These are phyloP conservation scores for Xiphorhynchus erythropygius DNA, from an alignment of 2,797 vertebrate genomes.

Conservation along the genomic window DNA sequence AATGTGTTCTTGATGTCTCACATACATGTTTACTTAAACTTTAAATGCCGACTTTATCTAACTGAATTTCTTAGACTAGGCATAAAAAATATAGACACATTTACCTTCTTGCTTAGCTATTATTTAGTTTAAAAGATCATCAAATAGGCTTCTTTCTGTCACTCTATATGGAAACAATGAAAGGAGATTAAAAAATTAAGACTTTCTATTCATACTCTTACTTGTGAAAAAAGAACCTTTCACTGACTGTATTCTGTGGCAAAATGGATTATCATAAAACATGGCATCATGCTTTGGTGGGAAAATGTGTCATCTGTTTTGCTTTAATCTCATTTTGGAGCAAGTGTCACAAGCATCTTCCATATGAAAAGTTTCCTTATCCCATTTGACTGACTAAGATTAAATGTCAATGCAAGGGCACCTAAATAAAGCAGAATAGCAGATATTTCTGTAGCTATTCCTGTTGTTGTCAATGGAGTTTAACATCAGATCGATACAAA, in stretches of 20 bases:
- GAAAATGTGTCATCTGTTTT: not conserved
- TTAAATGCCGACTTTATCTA: not conserved
- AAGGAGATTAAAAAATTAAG: not conserved
- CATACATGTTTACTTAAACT: not conserved
- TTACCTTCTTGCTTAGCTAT: not conserved
- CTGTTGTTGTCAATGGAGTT: not conserved
- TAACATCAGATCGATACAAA: not conserved
- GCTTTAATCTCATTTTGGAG: not conserved
- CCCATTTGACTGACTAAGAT: not conserved
- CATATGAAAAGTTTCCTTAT: not conserved
- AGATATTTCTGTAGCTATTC: not conserved
- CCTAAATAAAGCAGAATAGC: not conserved
- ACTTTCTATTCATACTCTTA: not conserved
- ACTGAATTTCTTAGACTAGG: not conserved
- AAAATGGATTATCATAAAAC: conserved; percentile 5
- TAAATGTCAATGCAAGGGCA: not conserved
- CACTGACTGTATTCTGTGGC: not conserved
- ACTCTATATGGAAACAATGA: not conserved
- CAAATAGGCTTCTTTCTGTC: not conserved
- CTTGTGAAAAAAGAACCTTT: not conserved
- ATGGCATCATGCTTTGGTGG: not conserved
- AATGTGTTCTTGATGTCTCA: not conserved
- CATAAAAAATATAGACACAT: not conserved
- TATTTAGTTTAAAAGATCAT: not conserved
- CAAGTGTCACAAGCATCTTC: not conserved